A percentile compares a stretch with the other conserved stretches of the same genome.
Evolutionary conservation across 1,140 invertebrate species (phyloP).

Genomic region (Macrobrachium nipponense): DNA sequence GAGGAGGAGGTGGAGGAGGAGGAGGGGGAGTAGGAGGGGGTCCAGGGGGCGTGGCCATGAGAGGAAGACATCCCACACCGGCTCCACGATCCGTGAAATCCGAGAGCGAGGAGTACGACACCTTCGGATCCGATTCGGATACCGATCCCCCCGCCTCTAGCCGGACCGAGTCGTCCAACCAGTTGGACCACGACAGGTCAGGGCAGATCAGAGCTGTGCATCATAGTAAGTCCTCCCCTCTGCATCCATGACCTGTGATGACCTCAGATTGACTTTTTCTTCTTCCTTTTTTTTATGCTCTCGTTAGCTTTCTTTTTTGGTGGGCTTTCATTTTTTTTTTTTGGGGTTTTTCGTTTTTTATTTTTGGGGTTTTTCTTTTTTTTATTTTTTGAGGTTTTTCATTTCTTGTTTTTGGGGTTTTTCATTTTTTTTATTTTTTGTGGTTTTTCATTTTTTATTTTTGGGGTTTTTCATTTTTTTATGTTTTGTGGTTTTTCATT

Average conservation of each 20-base stretch:
- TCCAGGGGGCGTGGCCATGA: conserved; percentile 1
- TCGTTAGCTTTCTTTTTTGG: background rate
- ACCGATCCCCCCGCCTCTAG: conserved; percentile 80
- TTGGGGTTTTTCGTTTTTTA: background rate
- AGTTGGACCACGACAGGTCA: conserved; percentile 78
- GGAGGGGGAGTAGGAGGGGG: background rate
- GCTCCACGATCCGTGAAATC: conserved; percentile 65
- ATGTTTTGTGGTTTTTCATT: background rate
- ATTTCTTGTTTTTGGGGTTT: too few relatives aligned
- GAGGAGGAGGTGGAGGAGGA: background rate
- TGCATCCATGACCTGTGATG: background rate
- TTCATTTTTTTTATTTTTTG: too few relatives aligned
- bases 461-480: background rate
- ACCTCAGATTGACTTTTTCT: background rate
- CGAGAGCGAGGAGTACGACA: conserved; percentile 77
- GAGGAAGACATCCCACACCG: conserved; percentile 52
- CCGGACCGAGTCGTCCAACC: conserved; percentile 81
- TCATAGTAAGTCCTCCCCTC: conserved; percentile 71
- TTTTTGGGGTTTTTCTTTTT: background rate
- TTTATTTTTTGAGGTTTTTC: too few relatives aligned
- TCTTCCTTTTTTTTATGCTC: background rate
- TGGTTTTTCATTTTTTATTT: background rate
- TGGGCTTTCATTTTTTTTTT: too few relatives aligned
- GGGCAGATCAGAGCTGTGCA: conserved; percentile 74
- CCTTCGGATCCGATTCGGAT: conserved; percentile 82